Base-by-base conservation (phyloP, 1,140 invertebrate genomes). In the Lordiphosa clarofinis region DNA sequence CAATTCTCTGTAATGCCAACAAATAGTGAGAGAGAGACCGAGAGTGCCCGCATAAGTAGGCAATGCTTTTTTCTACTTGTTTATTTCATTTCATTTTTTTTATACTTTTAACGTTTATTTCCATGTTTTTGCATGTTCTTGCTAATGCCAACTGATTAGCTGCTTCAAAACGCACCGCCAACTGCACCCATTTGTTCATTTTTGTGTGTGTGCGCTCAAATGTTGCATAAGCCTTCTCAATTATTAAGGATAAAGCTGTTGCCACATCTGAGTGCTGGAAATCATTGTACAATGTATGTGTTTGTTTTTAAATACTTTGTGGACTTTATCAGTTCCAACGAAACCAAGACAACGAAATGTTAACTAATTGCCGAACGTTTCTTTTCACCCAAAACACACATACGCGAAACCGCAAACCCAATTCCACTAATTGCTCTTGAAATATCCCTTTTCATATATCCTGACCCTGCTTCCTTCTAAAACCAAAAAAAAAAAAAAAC, bases 401-500 rank as follows among this genome's bases (percentile, higher is more conserved):
- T 39, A 52, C 0, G 60, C 48, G 60, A 76, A 68, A 86, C 67
- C 81, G 56, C 82, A 87, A 82, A 87, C 71, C 71, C 78, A 79
- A 84, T 87, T 73, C 72, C 67, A 66, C 84, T 86, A 87, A 87
- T 87, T 87, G 84, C 73, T 73, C 78, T 79, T 82, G 73, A 79
- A 84, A 87, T 87, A 87, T 79, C 78, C 67, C 58, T 65, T 87
- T 84, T 70, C 56, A 76, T 72, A 81, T 81, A 56, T 71, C 40
- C 56, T 53, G 50, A 66, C 52, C 58, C 74, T 50, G 24, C 24
- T 28, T 28, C 24, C 24, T 43, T 42, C 43, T 69, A 67, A 59
- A 61, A 49, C 37, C 15, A 44, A 53, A 52, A 56, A 69, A 70
- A 61, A 52, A 58, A 43, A 48, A 15, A 61, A 21, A 10, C n/a